Evolutionary conservation across 2,797 vertebrate species (phyloP).

Genomic region (Pelochelys cantorii): DNA sequence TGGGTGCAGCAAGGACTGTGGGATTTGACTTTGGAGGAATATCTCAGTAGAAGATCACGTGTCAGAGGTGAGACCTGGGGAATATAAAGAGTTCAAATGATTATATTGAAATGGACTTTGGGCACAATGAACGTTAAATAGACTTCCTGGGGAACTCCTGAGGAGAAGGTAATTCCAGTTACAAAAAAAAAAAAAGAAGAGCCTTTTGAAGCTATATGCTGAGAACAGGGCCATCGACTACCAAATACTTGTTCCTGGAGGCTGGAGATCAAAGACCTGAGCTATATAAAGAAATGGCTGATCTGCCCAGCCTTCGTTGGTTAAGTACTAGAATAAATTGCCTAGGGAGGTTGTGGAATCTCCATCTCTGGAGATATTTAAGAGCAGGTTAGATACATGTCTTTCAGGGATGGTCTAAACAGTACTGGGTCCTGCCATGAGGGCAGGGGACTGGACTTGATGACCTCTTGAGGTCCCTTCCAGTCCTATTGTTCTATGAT

Average conservation of each 20-base stretch:
- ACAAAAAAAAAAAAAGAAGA: background rate
- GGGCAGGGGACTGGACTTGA: no score
- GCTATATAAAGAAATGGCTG: background rate
- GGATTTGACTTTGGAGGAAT: background rate
- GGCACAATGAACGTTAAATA: background rate
- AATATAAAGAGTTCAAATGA: background rate
- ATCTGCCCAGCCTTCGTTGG: background rate
- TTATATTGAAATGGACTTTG: background rate
- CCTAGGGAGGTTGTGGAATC: no score
- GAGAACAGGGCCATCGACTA: background rate
- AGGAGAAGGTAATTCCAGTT: background rate
- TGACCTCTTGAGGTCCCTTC: no score
- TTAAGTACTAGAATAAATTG: no score
- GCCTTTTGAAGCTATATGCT: background rate
- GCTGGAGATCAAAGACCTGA: background rate
- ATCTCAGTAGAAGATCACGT: background rate
- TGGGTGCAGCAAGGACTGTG: rapidly evolving
- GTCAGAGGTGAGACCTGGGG: background rate
- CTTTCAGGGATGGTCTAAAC: no score
- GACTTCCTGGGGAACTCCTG: background rate
- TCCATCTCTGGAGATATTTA: no score
- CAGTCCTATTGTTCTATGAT: no score
- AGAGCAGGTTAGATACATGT: no score
- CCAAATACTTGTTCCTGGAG: background rate
- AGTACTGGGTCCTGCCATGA: no score